Evolutionary conservation across 53 echinoderm and acorn worm species (phyloP).

Genomic region (Apostichopus leukothele): DNA sequence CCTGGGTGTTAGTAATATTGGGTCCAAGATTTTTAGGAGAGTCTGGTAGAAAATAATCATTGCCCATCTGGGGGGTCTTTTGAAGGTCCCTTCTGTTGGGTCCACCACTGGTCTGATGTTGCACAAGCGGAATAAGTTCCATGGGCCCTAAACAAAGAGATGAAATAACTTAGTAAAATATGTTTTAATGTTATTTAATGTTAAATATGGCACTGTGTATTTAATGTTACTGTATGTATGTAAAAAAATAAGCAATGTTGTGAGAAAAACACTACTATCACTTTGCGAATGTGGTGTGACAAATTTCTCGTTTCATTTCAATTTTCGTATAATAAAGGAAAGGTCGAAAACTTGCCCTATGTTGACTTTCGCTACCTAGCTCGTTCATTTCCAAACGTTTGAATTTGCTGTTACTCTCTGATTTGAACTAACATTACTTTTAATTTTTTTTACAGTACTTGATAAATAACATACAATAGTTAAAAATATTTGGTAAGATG

Average conservation of each 20-base stretch:
- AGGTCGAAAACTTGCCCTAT: no score
- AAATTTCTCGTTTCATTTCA: background rate
- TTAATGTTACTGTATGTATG: no score
- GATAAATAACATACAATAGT: no score
- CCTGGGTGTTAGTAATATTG: background rate
- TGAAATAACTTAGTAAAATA: background rate
- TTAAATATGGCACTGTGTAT: no score
- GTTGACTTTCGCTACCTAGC: no score
- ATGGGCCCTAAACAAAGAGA: background rate
- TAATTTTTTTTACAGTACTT: no score
- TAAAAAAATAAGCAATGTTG: no score
- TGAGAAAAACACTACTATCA: no score
- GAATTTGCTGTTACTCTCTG: no score
- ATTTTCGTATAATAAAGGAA: background rate
- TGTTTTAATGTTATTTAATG: background rate
- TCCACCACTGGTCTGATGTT: background rate
- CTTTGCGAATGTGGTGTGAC: background rate
- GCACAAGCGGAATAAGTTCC: background rate
- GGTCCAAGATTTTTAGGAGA: background rate
- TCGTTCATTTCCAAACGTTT: no score
- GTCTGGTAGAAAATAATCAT: background rate
- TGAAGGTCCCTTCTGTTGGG: conserved; percentile 10
- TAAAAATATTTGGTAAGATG: background rate
- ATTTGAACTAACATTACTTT: no score
- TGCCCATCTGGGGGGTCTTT: background rate